Evolutionary conservation across 2,888 invertebrate species (phyloP), one percentile per base, ranked within the genome.

Genomic region (Alsophila aescularia): DNA sequence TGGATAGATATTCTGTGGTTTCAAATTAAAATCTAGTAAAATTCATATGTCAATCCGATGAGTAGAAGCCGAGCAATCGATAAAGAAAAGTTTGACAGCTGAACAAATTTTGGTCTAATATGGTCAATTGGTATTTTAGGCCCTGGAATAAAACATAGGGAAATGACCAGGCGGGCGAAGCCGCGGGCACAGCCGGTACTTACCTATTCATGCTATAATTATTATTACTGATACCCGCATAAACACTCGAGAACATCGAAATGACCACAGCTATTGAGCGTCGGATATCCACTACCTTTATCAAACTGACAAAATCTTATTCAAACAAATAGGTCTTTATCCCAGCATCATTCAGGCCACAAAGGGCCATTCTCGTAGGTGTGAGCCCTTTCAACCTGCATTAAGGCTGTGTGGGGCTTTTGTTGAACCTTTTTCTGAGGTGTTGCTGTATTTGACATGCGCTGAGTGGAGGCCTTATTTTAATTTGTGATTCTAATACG

Each of bases 351-450:
- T 80, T 77, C 67, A 77, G 64, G 27, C 32, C 66, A 79, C 78
- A 80, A 80, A 70, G 66, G 67, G 37, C 68, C 63, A 71, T 74
- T 79, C 70, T 70, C 66, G 71, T 53, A 80, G 80, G 81, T 80
- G 81, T 80, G 79, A 78, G 74, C 58, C 61, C 60, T 60, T 60
- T 66, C 62, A 57, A 49, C 53, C 47, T 57, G 49, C 57, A 54
- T 50, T 59, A 58, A 49, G 54, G 48, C 56, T 35, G 52, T 60
- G 62, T 59, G 58, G 42, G 44, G 48, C 51, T 64, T 64, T 58
- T 64, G 62, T 60, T n/a, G 34, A 31, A 34, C 52, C 52, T 50
- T 57, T 62, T 63, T 56, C 36, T 51, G 66, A 70, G 69, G 72
- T 72, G 72, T 72, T 66, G 66, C 56, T 63, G 61, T 62, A 62